phyloP scores from a whole-genome alignment of 2,888 invertebrate genomes.

The Tortrix viridana region DNA sequence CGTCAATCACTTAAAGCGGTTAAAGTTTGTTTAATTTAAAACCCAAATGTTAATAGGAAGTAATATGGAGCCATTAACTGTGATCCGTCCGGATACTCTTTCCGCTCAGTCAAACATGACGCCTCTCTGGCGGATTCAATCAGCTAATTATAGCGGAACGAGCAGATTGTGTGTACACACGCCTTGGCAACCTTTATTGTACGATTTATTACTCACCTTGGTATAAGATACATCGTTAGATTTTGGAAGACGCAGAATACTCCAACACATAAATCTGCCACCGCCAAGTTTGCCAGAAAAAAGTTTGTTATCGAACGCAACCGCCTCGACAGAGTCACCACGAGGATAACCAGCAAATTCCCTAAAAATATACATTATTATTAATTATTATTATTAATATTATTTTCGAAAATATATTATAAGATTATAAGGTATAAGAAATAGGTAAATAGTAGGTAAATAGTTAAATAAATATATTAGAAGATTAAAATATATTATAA shows the following conservation, averaged over 20 bases:
- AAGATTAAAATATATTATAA: too few species aligned
- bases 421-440: too few species aligned
- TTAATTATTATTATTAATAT: neutral
- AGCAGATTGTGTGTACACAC: conserved; percentile 3
- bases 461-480: too few species aligned
- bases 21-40: too few species aligned
- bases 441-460: too few species aligned
- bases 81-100: conserved; percentile 32
- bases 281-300: conserved; percentile 94
- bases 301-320: conserved; percentile 95
- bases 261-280: conserved; percentile 96
- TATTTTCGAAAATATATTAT: too few species aligned
- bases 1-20: too few species aligned
- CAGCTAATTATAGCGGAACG: neutral
- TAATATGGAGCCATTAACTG: conserved; percentile 32
- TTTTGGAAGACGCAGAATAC: conserved; percentile 96
- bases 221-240: conserved; percentile 91
- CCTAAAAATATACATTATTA: conserved; percentile 84
- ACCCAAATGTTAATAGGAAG: conserved; percentile 33
- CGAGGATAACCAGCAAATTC: conserved; percentile 93
- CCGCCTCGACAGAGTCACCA: conserved; percentile 91
- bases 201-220: conserved; percentile 82
- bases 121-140: neutral
- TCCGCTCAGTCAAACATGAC: conserved; percentile 4
- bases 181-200: neutral